These are phyloP conservation scores for Psettodes erumei DNA, from an alignment of 2,113 vertebrate species.

Conservation along the genomic window DNA sequence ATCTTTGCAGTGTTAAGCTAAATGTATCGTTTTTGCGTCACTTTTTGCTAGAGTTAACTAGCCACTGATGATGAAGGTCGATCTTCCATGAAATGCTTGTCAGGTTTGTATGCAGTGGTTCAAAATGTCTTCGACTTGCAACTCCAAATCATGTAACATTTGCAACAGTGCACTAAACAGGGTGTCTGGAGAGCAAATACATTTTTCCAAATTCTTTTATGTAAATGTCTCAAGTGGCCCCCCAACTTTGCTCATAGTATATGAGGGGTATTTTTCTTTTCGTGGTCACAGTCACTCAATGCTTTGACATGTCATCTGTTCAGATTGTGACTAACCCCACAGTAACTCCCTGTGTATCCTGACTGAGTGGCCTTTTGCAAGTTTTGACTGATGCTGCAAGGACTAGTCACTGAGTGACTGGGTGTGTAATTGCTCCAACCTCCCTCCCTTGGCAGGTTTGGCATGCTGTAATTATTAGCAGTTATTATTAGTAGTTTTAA, in stretches of 20 bases:
- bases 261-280: too few relatives aligned
- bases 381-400: constrained; percentile 34
- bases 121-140: background rate
- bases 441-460: constrained; percentile 62
- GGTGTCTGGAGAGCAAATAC: background rate
- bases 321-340: background rate
- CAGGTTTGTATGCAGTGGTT: background rate
- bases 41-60: too few relatives aligned
- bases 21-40: background rate
- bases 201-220: background rate
- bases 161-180: background rate
- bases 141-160: too few relatives aligned
- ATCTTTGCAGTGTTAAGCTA: background rate
- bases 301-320: background rate
- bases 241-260: too few relatives aligned
- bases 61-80: background rate
- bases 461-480: constrained; percentile 79
- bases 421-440: constrained; percentile 68
- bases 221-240: background rate
- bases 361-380: background rate
- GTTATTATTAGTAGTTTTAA: constrained; percentile 83
- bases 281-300: background rate
- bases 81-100: background rate
- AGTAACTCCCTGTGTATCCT: background rate
- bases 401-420: constrained; percentile 59